A percentile compares a stretch with the other conserved stretches of the same genome.
These are phyloP conservation scores for Dryobota labecula DNA, from an alignment of 2,888 invertebrate genomes.

Conservation along the genomic window DNA sequence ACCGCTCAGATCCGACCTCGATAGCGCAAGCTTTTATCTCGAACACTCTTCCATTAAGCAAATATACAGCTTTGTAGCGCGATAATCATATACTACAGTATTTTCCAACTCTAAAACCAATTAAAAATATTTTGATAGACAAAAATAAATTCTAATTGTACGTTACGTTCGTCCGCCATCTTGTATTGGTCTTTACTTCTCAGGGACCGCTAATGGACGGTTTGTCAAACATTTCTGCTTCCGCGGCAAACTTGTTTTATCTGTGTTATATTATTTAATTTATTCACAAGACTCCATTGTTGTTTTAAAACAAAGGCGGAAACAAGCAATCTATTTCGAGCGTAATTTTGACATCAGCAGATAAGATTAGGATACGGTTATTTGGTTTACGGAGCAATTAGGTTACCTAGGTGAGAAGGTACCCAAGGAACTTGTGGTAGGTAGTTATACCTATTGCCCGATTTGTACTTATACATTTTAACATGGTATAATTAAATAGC, in stretches of 20 bases:
- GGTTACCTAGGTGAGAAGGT: too few species aligned
- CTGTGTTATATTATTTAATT: conserved; percentile 76
- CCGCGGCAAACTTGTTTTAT: conserved; percentile 77
- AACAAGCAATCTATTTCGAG: conserved; percentile 69
- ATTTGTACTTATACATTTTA: background rate
- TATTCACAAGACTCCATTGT: conserved; percentile 75
- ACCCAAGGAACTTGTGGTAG: background rate
- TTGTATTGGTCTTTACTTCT: conserved; percentile 74
- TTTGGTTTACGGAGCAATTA: conserved; percentile 38
- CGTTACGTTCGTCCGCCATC: conserved; percentile 75
- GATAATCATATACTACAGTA: conserved; percentile 87
- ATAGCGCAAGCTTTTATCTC: conserved; percentile 89
- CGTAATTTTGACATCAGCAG: conserved; percentile 62
- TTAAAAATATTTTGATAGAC: conserved; percentile 90
- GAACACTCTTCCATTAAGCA: conserved; percentile 89
- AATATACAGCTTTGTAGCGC: conserved; percentile 88
- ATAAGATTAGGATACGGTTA: conserved; percentile 52
- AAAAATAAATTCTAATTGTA: conserved; percentile 85
- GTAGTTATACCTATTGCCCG: background rate
- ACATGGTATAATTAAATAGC: conserved; percentile 12
- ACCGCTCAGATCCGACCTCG: conserved; percentile 81
- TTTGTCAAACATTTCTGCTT: conserved; percentile 84
- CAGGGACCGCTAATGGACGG: conserved; percentile 79
- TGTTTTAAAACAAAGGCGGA: conserved; percentile 72
- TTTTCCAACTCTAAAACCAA: conserved; percentile 87